Evolutionary conservation across 2,797 vertebrate species (phyloP).

Genomic region (Odontamblyopus rebecca): DNA sequence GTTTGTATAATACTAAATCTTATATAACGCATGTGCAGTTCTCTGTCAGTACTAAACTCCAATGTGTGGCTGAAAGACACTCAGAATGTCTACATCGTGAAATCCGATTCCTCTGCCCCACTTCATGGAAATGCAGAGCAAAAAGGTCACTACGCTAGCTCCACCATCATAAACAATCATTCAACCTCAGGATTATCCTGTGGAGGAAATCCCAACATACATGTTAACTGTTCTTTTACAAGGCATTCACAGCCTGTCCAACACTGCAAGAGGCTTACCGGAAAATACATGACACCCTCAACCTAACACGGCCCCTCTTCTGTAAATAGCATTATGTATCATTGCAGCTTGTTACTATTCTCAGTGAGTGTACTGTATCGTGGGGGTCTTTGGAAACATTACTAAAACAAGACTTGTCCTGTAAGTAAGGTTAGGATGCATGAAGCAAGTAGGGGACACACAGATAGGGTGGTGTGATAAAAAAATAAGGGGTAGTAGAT

Average conservation of each 20-base stretch:
- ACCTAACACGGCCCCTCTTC: conserved; percentile 32
- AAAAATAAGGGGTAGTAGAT: neutral
- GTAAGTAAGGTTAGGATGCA: conserved; percentile 43
- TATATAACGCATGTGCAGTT: neutral
- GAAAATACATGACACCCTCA: conserved; percentile 44
- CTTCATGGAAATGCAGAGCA: conserved; percentile 41
- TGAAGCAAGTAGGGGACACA: conserved; percentile 24
- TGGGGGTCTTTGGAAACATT: conserved; percentile 29
- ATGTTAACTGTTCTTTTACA: conserved; percentile 12
- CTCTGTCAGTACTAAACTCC: neutral
- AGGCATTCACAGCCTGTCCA: conserved; percentile 16
- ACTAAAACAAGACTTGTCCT: conserved; percentile 32
- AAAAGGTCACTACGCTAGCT: conserved; percentile 14
- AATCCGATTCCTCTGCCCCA: conserved; percentile 49
- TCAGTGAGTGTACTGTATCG: conserved; percentile 21
- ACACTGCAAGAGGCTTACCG: conserved; percentile 10
- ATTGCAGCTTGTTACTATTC: conserved; percentile 45
- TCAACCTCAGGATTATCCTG: conserved; percentile 14
- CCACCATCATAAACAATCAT: conserved; percentile 32
- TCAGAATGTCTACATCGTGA: conserved; percentile 57
- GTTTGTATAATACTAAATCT: neutral
- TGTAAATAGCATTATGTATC: conserved; percentile 56
- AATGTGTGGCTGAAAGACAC: conserved; percentile 13
- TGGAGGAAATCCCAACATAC: conserved; percentile 34
- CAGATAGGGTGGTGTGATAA: neutral